Evolutionary conservation across 2,797 vertebrate species (phyloP).

Genomic region (Pseudochaenichthys georgianus): DNA sequence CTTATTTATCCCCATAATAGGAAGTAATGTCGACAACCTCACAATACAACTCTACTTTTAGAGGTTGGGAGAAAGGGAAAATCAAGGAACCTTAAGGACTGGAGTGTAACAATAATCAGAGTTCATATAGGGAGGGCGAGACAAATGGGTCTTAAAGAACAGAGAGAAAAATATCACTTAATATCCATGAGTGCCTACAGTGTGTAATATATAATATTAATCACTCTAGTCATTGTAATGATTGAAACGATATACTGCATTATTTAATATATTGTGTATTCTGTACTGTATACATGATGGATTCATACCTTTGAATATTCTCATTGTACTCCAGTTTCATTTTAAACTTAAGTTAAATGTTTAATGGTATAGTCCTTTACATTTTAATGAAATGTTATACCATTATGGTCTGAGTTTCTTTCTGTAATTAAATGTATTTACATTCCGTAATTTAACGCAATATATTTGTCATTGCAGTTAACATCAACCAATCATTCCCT

Average conservation of each 20-base stretch:
- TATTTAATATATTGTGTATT: not conserved
- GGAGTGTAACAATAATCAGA: constrained; percentile 4
- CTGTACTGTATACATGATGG: not conserved
- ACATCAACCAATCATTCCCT: not conserved
- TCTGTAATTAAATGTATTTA: not conserved
- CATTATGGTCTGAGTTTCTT: not conserved
- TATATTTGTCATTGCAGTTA: not conserved
- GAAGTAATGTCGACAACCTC: constrained; percentile 74
- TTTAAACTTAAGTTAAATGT: not conserved
- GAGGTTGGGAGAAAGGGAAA: constrained; percentile 18
- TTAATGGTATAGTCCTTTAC: no score
- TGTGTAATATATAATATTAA: no score
- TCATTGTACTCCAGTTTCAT: not conserved
- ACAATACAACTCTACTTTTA: constrained; percentile 60
- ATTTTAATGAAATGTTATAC: not conserved
- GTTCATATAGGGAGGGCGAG: constrained; percentile 29
- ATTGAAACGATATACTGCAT: not conserved
- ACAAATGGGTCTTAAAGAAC: not conserved
- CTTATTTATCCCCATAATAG: constrained; percentile 75
- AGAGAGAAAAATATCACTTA: no score
- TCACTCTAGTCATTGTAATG: not conserved
- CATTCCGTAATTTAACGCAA: not conserved
- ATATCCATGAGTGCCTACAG: no score
- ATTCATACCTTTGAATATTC: not conserved
- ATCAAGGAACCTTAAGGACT: constrained; percentile 27